Evolutionary conservation across 2,113 vertebrate species (phyloP).

Genomic region (Strigops habroptila): DNA sequence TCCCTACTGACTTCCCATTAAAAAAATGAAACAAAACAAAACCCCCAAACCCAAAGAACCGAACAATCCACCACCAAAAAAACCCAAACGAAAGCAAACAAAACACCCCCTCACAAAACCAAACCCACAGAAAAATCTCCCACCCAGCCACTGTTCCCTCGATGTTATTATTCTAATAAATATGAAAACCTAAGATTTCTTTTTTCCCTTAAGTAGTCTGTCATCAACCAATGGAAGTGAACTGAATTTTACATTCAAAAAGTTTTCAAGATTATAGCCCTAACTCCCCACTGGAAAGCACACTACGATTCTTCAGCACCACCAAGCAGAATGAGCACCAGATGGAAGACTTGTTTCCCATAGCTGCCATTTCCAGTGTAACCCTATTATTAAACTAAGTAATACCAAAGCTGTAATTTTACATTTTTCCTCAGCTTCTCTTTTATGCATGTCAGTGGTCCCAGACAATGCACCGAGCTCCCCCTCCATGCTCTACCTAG

Average conservation of each 20-base stretch:
- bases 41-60: neutral
- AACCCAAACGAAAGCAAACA: neutral
- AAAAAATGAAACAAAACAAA: neutral
- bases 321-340: neutral
- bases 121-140: neutral
- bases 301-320: fast-evolving
- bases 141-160: neutral
- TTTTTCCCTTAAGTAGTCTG: neutral
- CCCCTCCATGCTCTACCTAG: neutral
- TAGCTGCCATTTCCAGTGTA: neutral
- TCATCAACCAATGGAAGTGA: neutral
- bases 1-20: neutral
- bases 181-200: neutral
- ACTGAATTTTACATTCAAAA: neutral
- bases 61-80: neutral
- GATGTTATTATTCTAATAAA: neutral
- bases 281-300: neutral
- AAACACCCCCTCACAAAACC: neutral
- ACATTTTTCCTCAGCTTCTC: neutral
- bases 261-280: neutral
- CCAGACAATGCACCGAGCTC: neutral
- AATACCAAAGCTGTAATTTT: neutral
- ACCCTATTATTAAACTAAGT: neutral
- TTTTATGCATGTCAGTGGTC: neutral
- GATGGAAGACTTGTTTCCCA: neutral